phyloP scores from a whole-genome alignment of 2,113 vertebrate genomes.

The Leuciscus idus region DNA sequence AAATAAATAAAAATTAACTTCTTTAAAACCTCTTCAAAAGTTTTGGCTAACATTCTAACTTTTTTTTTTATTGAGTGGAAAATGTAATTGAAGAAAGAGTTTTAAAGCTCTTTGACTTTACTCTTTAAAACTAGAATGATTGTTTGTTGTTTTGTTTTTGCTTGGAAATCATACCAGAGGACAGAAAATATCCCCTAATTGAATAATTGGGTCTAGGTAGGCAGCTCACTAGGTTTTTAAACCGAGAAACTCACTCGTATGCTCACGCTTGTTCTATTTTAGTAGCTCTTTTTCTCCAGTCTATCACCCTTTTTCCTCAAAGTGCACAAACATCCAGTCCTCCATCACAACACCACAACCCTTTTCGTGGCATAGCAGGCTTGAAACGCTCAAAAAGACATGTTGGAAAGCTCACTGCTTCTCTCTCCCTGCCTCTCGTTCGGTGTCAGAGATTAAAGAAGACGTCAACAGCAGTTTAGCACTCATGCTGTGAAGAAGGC shows the following conservation, averaged over 20 bases:
- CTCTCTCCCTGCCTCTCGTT: constrained; percentile 55
- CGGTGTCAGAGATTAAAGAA: constrained; percentile 78
- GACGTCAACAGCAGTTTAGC: constrained; percentile 79
- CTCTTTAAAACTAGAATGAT: background rate
- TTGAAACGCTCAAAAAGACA: constrained; percentile 68
- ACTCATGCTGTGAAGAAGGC: constrained; percentile 70
- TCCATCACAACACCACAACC: constrained; percentile 59
- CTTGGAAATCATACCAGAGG: background rate
- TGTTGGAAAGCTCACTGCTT: constrained; percentile 58
- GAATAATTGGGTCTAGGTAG: background rate
- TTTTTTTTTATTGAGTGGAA: background rate
- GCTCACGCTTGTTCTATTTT: background rate
- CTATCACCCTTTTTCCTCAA: constrained; percentile 7
- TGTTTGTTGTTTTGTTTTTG: background rate
- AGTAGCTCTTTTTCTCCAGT: background rate
- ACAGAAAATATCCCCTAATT: background rate
- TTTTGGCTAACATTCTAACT: no score
- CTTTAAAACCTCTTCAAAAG: no score
- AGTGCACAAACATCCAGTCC: constrained; percentile 30
- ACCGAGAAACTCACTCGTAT: background rate
- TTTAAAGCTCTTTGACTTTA: background rate
- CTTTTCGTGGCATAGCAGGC: constrained; percentile 12
- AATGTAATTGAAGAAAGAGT: background rate
- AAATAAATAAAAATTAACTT: background rate
- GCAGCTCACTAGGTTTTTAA: constrained; percentile 20